phyloP scores from a whole-genome alignment of 2,797 vertebrate species.

The Emydoidea blandingii region DNA sequence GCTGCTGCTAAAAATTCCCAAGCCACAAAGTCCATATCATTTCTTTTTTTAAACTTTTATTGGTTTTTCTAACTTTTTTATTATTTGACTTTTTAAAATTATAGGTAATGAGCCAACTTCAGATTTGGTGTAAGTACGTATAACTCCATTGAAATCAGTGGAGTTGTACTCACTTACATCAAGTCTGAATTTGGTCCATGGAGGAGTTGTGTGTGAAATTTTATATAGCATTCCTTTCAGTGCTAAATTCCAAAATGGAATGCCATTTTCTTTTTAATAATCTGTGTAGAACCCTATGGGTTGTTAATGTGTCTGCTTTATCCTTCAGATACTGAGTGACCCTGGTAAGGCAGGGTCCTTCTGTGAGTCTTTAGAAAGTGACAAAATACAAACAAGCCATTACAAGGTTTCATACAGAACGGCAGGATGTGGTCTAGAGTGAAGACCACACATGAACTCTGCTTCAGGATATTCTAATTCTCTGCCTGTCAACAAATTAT shows the following conservation, averaged over 20 bases:
- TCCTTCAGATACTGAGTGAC: not conserved
- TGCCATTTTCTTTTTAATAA: not conserved
- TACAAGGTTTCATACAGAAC: slow-evolving; percentile 9
- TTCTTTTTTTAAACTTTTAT: not conserved
- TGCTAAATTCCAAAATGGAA: not conserved
- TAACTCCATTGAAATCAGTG: not conserved
- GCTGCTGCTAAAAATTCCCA: not conserved
- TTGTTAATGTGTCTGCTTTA: not conserved
- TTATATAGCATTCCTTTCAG: not conserved
- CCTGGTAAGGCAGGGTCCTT: not conserved
- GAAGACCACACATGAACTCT: slow-evolving; percentile 48
- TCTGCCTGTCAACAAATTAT: slow-evolving; percentile 55
- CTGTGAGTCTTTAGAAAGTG: slow-evolving; percentile 7
- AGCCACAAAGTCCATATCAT: not conserved
- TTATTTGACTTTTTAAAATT: not conserved
- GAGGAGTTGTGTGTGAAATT: not conserved
- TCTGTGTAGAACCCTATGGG: not conserved
- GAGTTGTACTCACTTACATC: not conserved
- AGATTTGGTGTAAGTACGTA: not conserved
- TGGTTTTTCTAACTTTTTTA: not conserved
- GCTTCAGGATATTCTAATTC: slow-evolving; percentile 47
- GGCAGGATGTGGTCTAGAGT: not conserved
- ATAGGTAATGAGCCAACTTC: not conserved
- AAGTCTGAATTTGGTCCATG: not conserved
- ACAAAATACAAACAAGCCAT: not conserved